Evolutionary conservation across 2,113 vertebrate species (phyloP).

Genomic region (Guaruba guarouba): DNA sequence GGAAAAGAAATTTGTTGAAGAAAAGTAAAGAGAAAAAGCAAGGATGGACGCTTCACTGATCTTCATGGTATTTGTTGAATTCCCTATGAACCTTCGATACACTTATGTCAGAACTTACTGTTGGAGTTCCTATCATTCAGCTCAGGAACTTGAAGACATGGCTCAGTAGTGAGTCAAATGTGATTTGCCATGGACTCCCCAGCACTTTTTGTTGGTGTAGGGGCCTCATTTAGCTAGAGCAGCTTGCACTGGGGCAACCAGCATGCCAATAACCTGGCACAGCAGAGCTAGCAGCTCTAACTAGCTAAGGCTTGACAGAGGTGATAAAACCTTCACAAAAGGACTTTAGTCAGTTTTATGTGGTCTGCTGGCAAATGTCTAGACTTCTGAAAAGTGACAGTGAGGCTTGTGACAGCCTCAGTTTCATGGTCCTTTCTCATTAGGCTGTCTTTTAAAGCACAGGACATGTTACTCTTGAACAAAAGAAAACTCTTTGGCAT

Average conservation of each 20-base stretch:
- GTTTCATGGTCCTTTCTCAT: background rate
- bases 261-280: fast-evolving
- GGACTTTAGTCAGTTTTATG: background rate
- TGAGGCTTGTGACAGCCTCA: background rate
- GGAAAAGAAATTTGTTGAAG: background rate
- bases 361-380: background rate
- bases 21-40: background rate
- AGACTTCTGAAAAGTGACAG: background rate
- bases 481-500: background rate
- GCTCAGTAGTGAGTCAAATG: background rate
- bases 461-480: background rate
- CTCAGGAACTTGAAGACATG: background rate
- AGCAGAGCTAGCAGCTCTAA: background rate
- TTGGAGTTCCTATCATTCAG: background rate
- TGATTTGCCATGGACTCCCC: background rate
- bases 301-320: background rate
- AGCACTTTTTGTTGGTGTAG: background rate
- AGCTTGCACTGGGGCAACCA: background rate
- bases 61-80: background rate
- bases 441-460: background rate
- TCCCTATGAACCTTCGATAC: background rate
- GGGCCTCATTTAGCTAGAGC: fast-evolving
- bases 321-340: background rate
- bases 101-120: background rate
- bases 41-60: background rate